phyloP scores from a whole-genome alignment of 1,140 invertebrate species.

The Chironomus tepperi region DNA sequence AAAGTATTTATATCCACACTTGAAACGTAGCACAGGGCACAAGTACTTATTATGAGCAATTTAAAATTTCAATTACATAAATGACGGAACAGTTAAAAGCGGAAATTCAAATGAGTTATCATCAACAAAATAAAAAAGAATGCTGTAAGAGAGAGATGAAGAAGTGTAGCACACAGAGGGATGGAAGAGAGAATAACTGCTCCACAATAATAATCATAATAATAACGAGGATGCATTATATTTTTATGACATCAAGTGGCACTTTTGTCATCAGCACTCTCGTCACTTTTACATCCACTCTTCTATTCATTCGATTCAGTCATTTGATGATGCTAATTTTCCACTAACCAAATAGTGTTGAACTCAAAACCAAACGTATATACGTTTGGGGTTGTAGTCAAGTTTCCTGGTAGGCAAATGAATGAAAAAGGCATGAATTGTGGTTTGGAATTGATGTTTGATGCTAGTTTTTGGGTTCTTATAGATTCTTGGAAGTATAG shows the following conservation, averaged over 20 bases:
- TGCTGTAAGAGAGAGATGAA: neutral
- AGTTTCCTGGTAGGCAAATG: too few species aligned
- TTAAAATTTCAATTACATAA: conserved; percentile 1
- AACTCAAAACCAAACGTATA: too few species aligned
- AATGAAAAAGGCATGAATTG: too few species aligned
- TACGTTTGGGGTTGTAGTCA: too few species aligned
- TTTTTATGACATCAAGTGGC: conserved; percentile 22
- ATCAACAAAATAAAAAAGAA: neutral
- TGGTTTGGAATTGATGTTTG: too few species aligned
- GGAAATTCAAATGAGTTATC: neutral
- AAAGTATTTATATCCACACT: too few species aligned
- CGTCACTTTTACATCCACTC: neutral
- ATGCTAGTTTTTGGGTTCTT: too few species aligned
- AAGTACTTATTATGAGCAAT: neutral
- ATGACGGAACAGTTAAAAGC: neutral
- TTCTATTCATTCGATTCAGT: neutral
- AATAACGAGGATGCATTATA: conserved; percentile 19
- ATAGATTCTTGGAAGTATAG: too few species aligned
- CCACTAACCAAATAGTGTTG: neutral
- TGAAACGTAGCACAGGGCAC: neutral
- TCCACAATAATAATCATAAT: conserved; percentile 9
- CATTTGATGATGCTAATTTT: neutral
- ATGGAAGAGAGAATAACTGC: neutral
- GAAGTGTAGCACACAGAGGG: neutral
- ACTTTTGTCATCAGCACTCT: neutral